Evolutionary conservation across 1,140 invertebrate genomes (phyloP).

Genomic region (Lepidostoma basale): DNA sequence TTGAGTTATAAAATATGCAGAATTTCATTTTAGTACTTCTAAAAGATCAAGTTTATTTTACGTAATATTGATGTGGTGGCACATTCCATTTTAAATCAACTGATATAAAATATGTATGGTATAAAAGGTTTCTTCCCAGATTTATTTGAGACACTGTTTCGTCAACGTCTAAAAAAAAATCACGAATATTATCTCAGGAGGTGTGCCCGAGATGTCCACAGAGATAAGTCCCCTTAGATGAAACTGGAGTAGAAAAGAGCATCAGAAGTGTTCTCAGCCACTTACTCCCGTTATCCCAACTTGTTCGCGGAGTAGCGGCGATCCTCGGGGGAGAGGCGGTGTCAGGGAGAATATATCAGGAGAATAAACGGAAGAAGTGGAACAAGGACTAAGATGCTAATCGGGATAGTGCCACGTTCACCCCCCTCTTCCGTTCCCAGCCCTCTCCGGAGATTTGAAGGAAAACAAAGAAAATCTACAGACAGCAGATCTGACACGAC

Average conservation of each 20-base stretch:
- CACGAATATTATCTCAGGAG: not conserved
- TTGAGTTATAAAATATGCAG: too few relatives aligned
- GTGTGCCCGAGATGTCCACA: not conserved
- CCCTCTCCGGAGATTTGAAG: not conserved
- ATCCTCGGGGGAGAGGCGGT: slow-evolving; percentile 18
- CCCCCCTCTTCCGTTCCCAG: not conserved
- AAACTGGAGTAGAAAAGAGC: not conserved
- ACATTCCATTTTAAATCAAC: too few relatives aligned
- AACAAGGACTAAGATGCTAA: slow-evolving; percentile 12
- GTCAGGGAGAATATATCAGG: slow-evolving; percentile 17
- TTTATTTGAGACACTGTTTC: not conserved
- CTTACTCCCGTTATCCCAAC: slow-evolving; percentile 18
- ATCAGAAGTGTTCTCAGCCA: slow-evolving; percentile 19
- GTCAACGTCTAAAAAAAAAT: not conserved
- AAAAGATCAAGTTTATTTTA: too few relatives aligned
- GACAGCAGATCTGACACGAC: not conserved
- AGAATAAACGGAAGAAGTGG: slow-evolving; percentile 1
- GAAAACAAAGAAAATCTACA: slow-evolving; percentile 2
- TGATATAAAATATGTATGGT: too few relatives aligned
- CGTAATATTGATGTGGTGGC: too few relatives aligned
- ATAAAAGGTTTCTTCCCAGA: too few relatives aligned
- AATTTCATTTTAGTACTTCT: too few relatives aligned
- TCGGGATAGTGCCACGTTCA: not conserved
- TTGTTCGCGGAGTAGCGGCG: slow-evolving; percentile 5
- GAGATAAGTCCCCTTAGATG: not conserved